A percentile compares a stretch with the other conserved stretches of the same genome.
phyloP scores from a whole-genome alignment of 2,888 invertebrate species.

The Amphimallon solstitiale region DNA sequence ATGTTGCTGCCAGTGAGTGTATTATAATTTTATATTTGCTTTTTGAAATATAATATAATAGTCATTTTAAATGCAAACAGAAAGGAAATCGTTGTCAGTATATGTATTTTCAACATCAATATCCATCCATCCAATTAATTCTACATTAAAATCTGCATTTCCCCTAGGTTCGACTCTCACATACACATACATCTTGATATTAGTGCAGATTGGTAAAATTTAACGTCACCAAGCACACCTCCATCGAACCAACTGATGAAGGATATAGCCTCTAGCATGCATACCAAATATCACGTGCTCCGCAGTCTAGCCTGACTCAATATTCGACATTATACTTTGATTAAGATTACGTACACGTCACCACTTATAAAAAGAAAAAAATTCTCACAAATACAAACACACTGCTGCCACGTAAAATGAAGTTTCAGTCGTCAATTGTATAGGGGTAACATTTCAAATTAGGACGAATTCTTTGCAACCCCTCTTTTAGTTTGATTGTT shows the following conservation, averaged over 20 bases:
- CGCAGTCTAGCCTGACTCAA: slow-evolving; percentile 12
- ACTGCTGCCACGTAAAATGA: background rate
- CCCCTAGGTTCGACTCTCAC: background rate
- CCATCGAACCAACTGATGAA: slow-evolving; percentile 11
- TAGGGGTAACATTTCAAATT: background rate
- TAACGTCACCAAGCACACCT: slow-evolving; percentile 3
- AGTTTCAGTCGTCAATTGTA: background rate
- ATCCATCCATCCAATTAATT: slow-evolving; percentile 13
- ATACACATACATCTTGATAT: slow-evolving; percentile 3
- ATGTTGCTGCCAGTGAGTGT: no score
- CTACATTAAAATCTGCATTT: slow-evolving; percentile 20
- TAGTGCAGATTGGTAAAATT: slow-evolving; percentile 4
- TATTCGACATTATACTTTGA: slow-evolving; percentile 27
- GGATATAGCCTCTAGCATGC: slow-evolving; percentile 28
- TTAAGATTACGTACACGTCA: slow-evolving; percentile 28
- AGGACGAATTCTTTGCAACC: background rate
- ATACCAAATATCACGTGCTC: slow-evolving; percentile 30
- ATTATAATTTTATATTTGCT: no score
- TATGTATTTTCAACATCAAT: no score
- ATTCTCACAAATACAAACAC: background rate
- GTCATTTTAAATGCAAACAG: no score
- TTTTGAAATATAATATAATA: no score
- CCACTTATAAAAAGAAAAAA: background rate
- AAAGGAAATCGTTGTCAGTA: no score
- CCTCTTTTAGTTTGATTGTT: no score